Evolutionary conservation across 1,140 invertebrate species (phyloP), one percentile per base, ranked within the genome.

Genomic region (Drosophila subpulchrella): DNA sequence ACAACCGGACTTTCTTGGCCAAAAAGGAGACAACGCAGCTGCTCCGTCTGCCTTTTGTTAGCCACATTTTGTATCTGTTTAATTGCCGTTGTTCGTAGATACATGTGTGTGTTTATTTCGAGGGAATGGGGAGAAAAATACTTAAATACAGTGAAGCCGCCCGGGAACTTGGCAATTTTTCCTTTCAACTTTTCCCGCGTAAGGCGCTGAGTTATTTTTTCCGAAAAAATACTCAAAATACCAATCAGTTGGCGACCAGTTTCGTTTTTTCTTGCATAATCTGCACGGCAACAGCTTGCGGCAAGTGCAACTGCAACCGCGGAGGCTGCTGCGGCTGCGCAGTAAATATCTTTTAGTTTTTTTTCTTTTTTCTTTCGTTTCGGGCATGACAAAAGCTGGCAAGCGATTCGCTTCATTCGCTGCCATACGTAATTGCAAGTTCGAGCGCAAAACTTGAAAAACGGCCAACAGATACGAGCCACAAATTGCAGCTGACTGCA

Each of bases 201-300:
- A 57, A 51, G 53, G 79, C 78, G 70, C 75, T 61, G 68, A 82
- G 58, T 34, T 54, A 38, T 66, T 66, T 82, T 61, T 7, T 7
- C 53, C 56, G 27, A 27, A 78, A 61, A 76, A 54, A 57, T 53
- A 70, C 44, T 47, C 39, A 42, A 74, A 60, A 68, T 68, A 78
- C 47, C 51, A 66, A 66, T 60, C 34, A 44, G 47, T 47, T n/a
- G 8, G 24, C 71, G 81, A 84, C 81, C 77, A 84, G 81, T 84
- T 84, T 84, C 76, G 60, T 63, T 84, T 85, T 75, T 71, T 55
- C 83, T 88, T 88, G 83, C 83, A 88, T 88, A 88, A 85, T 77
- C 65, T 20, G 46, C 57, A 41, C 39, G 38, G 62, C 57, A 63
- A 56, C 44, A 42, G 41, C 50, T 55, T 57, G 60, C 56, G 58